phyloP scores from a whole-genome alignment of 2,113 vertebrate species.

The Vidua macroura region DNA sequence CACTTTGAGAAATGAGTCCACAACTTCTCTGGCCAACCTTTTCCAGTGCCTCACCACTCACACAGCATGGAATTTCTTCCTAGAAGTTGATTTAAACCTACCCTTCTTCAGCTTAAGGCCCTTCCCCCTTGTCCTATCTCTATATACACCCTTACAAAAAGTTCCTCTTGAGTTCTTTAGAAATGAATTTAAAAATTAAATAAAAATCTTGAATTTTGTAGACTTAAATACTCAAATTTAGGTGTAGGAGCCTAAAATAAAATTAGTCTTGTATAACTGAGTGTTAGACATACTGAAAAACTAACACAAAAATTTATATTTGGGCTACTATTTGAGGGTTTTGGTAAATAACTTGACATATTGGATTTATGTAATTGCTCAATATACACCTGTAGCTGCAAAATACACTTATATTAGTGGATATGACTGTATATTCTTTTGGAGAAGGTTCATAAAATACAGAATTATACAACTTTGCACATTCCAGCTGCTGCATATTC shows the following conservation, averaged over 20 bases:
- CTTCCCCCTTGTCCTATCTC: not conserved
- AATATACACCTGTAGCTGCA: not conserved
- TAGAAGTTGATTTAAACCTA: not conserved
- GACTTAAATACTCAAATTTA: not conserved
- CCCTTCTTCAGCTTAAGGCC: not conserved
- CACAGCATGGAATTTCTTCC: not conserved
- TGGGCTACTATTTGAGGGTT: not conserved
- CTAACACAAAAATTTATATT: not conserved
- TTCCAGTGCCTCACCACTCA: fast-evolving
- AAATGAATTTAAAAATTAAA: not conserved
- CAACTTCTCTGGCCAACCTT: not conserved
- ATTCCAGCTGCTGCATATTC: not conserved
- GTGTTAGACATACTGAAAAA: not conserved
- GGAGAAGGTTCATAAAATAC: not conserved
- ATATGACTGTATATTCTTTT: not conserved
- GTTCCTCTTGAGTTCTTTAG: not conserved
- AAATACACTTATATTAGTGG: not conserved
- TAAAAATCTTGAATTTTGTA: not conserved
- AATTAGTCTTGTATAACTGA: not conserved
- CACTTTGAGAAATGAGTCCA: not conserved
- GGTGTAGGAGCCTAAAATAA: not conserved
- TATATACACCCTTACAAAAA: not conserved
- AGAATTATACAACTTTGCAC: not conserved
- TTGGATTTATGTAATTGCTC: not conserved
- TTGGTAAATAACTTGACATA: not conserved